A percentile compares a stretch with the other conserved stretches of the same genome.
phyloP scores from a whole-genome alignment of 2,888 invertebrate species.

The Ichneumoninae sp. region DNA sequence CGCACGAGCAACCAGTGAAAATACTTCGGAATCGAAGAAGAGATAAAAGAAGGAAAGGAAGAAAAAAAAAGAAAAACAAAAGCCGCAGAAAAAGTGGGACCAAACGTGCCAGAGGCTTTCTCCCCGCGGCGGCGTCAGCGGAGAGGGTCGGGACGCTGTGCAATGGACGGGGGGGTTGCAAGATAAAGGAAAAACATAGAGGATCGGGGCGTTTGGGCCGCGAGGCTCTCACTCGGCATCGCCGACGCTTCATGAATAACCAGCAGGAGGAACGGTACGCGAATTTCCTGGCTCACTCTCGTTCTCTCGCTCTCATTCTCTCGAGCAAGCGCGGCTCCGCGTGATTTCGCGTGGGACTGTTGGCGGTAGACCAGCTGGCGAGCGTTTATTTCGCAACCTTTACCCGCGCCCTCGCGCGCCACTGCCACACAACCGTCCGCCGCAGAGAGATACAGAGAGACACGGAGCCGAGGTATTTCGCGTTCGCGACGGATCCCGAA shows the following conservation, averaged over 20 bases:
- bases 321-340: conserved; percentile 74
- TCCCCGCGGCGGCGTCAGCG: conserved; percentile 19
- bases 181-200: conserved; percentile 49
- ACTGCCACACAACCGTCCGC: conserved; percentile 60
- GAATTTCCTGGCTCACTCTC: conserved; percentile 39
- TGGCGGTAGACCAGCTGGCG: conserved; percentile 83
- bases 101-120: conserved; percentile 59
- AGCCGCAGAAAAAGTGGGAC: conserved; percentile 10
- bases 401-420: conserved; percentile 72
- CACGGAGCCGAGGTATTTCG: not conserved
- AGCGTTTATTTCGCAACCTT: conserved; percentile 83
- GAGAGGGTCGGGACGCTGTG: conserved; percentile 18
- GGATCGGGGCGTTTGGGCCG: conserved; percentile 19
- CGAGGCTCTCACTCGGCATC: conserved; percentile 39
- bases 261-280: conserved; percentile 33
- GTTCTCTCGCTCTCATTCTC: conserved; percentile 23
- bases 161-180: not conserved
- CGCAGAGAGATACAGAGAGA: conserved; percentile 24
- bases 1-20: conserved; percentile 46
- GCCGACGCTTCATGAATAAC: conserved; percentile 64
- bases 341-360: conserved; percentile 83
- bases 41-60: conserved; percentile 16
- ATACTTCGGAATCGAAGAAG: conserved; percentile 45
- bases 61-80: conserved; percentile 11
- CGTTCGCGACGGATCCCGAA: conserved; percentile 39